phyloP scores from a whole-genome alignment of 2,113 vertebrate genomes.

The Caloenas nicobarica region DNA sequence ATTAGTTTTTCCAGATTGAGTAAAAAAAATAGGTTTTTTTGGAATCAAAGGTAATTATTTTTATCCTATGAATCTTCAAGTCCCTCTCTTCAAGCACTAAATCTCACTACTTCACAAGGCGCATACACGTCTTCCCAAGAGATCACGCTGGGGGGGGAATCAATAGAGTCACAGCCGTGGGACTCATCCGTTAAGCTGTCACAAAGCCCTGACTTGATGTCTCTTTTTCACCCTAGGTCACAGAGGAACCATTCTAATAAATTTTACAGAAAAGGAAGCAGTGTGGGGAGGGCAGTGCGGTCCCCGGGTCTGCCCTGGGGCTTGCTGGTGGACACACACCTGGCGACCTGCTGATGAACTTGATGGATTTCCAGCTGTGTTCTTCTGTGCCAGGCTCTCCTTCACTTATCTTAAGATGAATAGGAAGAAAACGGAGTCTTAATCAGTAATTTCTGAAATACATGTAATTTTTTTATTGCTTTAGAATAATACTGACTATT shows the following conservation, averaged over 20 bases:
- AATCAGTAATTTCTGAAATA: not conserved
- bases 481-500: not conserved
- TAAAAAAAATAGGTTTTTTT: not conserved
- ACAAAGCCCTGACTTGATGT: not conserved
- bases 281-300: too few relatives aligned
- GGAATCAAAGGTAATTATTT: not conserved
- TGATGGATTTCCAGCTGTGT: accelerated
- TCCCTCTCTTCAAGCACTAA: not conserved
- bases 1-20: not conserved
- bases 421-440: not conserved
- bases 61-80: not conserved
- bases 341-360: not conserved
- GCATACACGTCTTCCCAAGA: not conserved
- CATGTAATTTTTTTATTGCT: accelerated
- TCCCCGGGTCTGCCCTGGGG: accelerated
- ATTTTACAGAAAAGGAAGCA: accelerated
- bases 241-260: accelerated
- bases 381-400: accelerated
- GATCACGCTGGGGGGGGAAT: not conserved
- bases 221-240: not conserved
- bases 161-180: not conserved
- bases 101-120: not conserved
- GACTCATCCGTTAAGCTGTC: not conserved
- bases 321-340: too few relatives aligned
- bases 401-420: not conserved